Base-by-base conservation (phyloP, 2,113 vertebrate genomes). In the Atlantisia rogersi region DNA sequence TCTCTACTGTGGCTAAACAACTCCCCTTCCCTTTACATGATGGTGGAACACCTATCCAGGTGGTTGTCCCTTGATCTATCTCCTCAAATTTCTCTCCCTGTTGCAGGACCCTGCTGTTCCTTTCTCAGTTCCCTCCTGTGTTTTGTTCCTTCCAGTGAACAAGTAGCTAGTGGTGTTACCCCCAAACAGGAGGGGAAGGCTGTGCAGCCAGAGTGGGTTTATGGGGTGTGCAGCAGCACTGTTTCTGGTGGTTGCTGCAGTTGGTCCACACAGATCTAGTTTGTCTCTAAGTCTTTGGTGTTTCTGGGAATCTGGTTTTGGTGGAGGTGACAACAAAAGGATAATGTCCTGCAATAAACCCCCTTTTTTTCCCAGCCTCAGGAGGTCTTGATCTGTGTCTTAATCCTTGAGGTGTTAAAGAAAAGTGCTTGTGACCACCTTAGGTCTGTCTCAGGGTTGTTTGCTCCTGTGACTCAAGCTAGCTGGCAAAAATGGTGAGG, bases 181-280 rank as follows among this genome's bases (percentile, higher is more conserved):
- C 21, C 26, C 17, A 46, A 46, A 24, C 0, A 28, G 13, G 13
- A 9, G 15, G 12, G 31, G 18, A 24, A 37, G 46, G 21, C 25
- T 26, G 74, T 40, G 25, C 0, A 3, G 26, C 4, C 44, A 8
- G 15, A n/a, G 48, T 2, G 6, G 0, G 1, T 15, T 8, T 1
- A 11, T 14, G 12, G 39, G 6, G 16, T 15, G 12, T 53, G 50
- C 53, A 11, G 82, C 52, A 24, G 15, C 10, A 8, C 44, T 19
- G 17, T 25, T 53, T 11, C 7, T 53, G 26, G 12, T 2, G 24
- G 24, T 2, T 75, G 59, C 53, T 69, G 74, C 26, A 9, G 44
- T 44, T 56, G 48, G 14, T 78, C 42, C 4, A 0, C 2, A 0
- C 0, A 1, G 18, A 29, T 46, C 29, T 65, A 0, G 13, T 60